Evolutionary conservation across 2,113 vertebrate species (phyloP), one percentile per base, ranked within the genome.

Genomic region (Mus pahari): DNA sequence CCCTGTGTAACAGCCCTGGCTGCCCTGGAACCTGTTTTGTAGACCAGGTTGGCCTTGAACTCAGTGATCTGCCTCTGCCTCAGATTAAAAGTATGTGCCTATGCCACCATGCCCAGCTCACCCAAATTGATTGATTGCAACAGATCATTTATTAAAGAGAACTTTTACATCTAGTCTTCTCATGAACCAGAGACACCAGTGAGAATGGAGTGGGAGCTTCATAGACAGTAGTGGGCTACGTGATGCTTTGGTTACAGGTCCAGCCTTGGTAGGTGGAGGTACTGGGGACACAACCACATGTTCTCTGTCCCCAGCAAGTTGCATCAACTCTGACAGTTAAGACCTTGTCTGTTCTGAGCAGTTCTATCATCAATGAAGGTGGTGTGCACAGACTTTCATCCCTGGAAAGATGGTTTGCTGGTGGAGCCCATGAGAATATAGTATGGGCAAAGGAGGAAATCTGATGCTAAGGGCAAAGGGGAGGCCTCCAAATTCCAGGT

Each of bases 371-470:
- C 11, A 12, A 6, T 3, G 24, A 53, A 53, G 42, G 16, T 17
- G 26, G 10, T 3, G 64, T 31, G 31, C 50, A 31, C 0, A 3
- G 3, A 16, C 3, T 42, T 45, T 17, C 1, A 26, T 8, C 28
- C 2, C 1, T 58, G 68, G 17, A 26, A 33, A 70, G 22, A 36
- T 0, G 1, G 78, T 62, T n/a, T 55, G 16, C 62, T 39, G 70
- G 42, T 12, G 42, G 89, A 26, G 36, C 26, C 36, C 5, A 20
- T 5, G 36, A 60, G 22, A 48, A 20, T 8, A 10, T 26, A 45
- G 55, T 0, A 5, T 33, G 12, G 78, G 24, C 22, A 60, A 81
- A 66, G 39, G n/a, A 48, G 58, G 28, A 12, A 48, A 39, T 62
- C 8, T 14, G 33, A 4, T 55, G 50, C 22, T 13, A 60, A 5